Conservation (phyloP, 2,113 vertebrate species). For the Pionites leucogaster region DNA sequence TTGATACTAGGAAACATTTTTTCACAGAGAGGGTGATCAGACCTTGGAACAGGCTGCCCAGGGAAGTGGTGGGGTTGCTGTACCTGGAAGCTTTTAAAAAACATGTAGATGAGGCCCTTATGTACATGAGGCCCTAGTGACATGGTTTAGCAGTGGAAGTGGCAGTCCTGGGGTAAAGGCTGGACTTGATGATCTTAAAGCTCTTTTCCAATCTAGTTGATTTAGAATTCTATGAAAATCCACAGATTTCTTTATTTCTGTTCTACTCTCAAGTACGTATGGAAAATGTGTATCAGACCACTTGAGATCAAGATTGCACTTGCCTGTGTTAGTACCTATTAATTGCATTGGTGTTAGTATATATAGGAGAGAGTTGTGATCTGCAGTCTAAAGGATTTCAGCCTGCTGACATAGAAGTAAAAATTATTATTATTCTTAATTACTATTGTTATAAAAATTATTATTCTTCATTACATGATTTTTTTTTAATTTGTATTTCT, state of each 20-base stretch:
- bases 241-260: not conserved
- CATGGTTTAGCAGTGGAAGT: not conserved
- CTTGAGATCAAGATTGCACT: not conserved
- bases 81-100: not conserved
- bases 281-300: not conserved
- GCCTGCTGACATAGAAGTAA: rapidly evolving
- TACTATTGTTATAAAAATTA: not conserved
- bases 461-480: not conserved
- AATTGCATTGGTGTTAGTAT: not conserved
- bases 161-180: not conserved
- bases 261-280: rapidly evolving
- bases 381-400: not conserved
- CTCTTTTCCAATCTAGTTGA: not conserved
- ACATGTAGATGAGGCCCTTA: not conserved
- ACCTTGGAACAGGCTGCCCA: not conserved
- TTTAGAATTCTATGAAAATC: not conserved
- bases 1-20: not conserved
- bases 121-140: not conserved
- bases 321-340: not conserved
- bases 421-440: not conserved
- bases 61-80: not conserved
- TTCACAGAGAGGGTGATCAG: not conserved
- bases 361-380: not conserved
- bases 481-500: not conserved
- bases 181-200: not conserved